phyloP scores from a whole-genome alignment of 2,888 invertebrate genomes.

The Phengaris alcon region DNA sequence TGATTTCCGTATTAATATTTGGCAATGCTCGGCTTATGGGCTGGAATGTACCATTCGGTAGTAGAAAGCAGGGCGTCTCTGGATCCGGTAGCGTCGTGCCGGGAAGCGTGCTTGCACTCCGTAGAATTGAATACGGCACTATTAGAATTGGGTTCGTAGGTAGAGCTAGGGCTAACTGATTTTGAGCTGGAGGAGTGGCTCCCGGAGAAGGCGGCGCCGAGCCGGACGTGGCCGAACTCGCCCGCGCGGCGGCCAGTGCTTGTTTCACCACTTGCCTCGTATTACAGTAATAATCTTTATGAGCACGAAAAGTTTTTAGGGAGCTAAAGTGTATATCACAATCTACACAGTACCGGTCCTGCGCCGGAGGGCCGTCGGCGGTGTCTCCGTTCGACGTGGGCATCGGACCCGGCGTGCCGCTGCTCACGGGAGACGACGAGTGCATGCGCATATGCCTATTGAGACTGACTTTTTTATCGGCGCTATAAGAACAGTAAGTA shows the following conservation, averaged over 20 bases:
- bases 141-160: constrained; percentile 95
- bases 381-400: constrained; percentile 76
- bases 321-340: constrained; percentile 98
- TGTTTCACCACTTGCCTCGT: constrained; percentile 89
- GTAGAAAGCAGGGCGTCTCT: constrained; percentile 90
- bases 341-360: constrained; percentile 93
- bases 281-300: constrained; percentile 96
- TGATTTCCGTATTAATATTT: constrained; percentile 64
- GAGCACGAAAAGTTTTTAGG: constrained; percentile 93
- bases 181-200: constrained; percentile 81
- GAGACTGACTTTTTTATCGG: constrained; percentile 95
- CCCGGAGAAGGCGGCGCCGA: constrained; percentile 83
- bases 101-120: constrained; percentile 90
- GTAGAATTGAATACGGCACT: constrained; percentile 91
- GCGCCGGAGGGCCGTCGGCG: constrained; percentile 65
- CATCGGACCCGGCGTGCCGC: constrained; percentile 74
- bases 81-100: constrained; percentile 86
- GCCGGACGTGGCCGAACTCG: constrained; percentile 80
- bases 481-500: constrained; percentile 94
- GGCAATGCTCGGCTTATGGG: constrained; percentile 86
- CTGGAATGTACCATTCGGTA: constrained; percentile 91
- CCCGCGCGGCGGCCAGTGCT: constrained; percentile 66
- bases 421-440: constrained; percentile 86
- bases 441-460: constrained; percentile 98
- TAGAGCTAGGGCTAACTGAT: constrained; percentile 89